Percentiles rank a stretch among this genome's conserved stretches.
Conservation (phyloP, 1,140 invertebrate genomes). For the Coptotermes formosanus region DNA sequence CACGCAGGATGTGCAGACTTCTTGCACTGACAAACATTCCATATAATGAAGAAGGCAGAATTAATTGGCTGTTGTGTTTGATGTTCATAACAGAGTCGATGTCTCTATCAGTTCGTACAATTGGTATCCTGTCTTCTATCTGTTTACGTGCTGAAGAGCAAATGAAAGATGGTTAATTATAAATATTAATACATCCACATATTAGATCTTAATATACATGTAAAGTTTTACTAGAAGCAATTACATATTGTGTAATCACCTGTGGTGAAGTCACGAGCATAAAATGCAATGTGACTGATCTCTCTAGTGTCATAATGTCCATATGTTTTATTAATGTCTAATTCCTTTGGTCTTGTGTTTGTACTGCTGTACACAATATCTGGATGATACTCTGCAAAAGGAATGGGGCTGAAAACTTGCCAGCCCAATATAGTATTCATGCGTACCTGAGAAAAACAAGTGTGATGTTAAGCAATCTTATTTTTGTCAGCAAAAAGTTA, state of each 20-base stretch:
- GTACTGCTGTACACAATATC: slow-evolving; percentile 56
- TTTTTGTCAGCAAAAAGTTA: not conserved
- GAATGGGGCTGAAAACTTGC: slow-evolving; percentile 79
- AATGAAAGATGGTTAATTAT: slow-evolving; percentile 28
- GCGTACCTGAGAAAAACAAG: slow-evolving; percentile 58
- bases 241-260: slow-evolving; percentile 48
- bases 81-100: slow-evolving; percentile 43
- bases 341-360: slow-evolving; percentile 54
- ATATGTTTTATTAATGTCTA: slow-evolving; percentile 73
- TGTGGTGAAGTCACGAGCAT: slow-evolving; percentile 73
- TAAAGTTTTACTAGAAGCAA: not conserved
- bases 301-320: slow-evolving; percentile 77
- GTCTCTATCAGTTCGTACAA: slow-evolving; percentile 62
- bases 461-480: not conserved
- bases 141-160: slow-evolving; percentile 60
- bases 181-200: not conserved
- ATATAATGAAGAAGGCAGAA: slow-evolving; percentile 52
- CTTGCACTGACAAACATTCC: slow-evolving; percentile 62
- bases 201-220: not conserved
- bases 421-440: slow-evolving; percentile 82
- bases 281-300: slow-evolving; percentile 75
- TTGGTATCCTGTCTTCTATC: slow-evolving; percentile 56
- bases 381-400: slow-evolving; percentile 76
- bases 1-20: slow-evolving; percentile 65
- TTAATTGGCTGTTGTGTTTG: not conserved